Evolutionary conservation across 2,888 invertebrate genomes (phyloP), one percentile per base, ranked within the genome.

Genomic region (Philonicus albiceps): DNA sequence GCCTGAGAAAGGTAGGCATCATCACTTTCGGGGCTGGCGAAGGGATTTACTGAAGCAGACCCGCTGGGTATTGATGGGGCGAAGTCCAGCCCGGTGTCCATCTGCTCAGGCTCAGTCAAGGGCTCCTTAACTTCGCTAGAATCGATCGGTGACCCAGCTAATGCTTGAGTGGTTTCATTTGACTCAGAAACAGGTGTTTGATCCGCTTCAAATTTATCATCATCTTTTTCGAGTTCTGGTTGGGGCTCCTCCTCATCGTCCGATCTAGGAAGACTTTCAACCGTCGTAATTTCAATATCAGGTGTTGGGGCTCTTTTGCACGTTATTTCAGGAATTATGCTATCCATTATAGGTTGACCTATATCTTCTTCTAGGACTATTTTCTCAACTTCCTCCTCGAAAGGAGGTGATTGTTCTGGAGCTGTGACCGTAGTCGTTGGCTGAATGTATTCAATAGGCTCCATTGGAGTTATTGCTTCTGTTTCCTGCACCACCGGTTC

Each of bases 21-120:
- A 75, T 91, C 91, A 88, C 91, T 89, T 76, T 94, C 93, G 3
- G 92, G 92, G 85, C 92, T 92, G 83, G 92, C 92, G 81, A 92
- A 94, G 0, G 94, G 94, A 91, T 94, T 94, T 75, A 93, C 92
- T 0, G 92, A 92, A 3, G 90, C 89, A 13, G 91, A 89, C 6
- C 92, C 92, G 87, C 92, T 92, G 6, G 89, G 89, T 22, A 87
- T 87, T 1, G 87, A 86, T 6, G 90, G 90, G 13, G 89, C 89
- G 81, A 92, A 92, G 80, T 92, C 92, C 11, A 92, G 87, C 0
- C 90, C 91, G 0, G 91, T 92, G 86, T 92, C 92, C 92, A 92
- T 92, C 88, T 92, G 90, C 87, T 92, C 92, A 0, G 89, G 88
- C 30, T 90, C 90, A n/a, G 88, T 88, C 11, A 88, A 86, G 22